Percentiles rank a stretch among this genome's conserved stretches.
Evolutionary conservation across 2,797 vertebrate genomes (phyloP).

Genomic region (Crenuchus spilurus): DNA sequence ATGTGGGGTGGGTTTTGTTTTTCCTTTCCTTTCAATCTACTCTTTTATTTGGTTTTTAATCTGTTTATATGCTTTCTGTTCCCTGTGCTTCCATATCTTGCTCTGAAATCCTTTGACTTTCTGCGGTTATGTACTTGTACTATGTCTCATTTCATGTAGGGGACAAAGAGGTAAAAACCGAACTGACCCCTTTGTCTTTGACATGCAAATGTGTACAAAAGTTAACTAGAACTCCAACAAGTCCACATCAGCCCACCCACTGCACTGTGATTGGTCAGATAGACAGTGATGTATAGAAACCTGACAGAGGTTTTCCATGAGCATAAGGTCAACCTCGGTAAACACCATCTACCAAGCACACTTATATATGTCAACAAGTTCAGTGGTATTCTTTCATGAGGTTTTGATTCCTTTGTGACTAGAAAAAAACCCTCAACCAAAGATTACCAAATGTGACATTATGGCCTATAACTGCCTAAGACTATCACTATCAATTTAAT

Average conservation of each 20-base stretch:
- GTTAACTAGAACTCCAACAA: conserved; percentile 37
- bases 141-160: not conserved
- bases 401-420: not conserved
- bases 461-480: too few species aligned
- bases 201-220: conserved; percentile 31
- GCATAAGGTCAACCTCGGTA: conserved; percentile 28
- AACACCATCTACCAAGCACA: not conserved
- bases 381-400: not conserved
- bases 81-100: conserved; percentile 10
- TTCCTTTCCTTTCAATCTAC: conserved; percentile 51
- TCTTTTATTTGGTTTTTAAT: conserved; percentile 54
- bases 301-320: conserved; percentile 38
- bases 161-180: conserved; percentile 7
- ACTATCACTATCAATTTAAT: too few species aligned
- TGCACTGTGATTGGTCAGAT: conserved; percentile 21
- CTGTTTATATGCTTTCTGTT: conserved; percentile 42
- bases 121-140: not conserved
- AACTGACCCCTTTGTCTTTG: conserved; percentile 2
- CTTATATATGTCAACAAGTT: not conserved
- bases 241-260: conserved; percentile 44
- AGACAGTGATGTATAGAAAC: conserved; percentile 1
- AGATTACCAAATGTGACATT: too few species aligned
- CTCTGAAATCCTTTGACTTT: not conserved
- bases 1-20: conserved; percentile 52
- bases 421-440: not conserved